These are phyloP conservation scores for Psilopogon haemacephalus DNA, from an alignment of 2,113 vertebrate genomes.

Conservation along the genomic window DNA sequence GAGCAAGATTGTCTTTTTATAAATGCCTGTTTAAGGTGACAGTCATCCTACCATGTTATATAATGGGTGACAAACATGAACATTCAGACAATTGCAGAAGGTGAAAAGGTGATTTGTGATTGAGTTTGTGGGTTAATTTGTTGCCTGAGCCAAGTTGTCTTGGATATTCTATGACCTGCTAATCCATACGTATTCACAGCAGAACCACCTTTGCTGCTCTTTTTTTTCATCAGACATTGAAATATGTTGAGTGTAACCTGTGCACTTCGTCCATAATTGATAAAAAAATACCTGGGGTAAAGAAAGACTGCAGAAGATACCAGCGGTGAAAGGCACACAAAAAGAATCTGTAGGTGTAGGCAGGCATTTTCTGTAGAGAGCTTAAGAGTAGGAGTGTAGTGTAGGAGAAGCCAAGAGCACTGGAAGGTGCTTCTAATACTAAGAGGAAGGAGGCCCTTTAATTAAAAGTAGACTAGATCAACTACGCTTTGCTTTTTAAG, in stretches of 20 bases:
- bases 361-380: neutral
- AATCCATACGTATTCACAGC: neutral
- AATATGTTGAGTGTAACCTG: neutral
- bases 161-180: neutral
- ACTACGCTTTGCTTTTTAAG: constrained; percentile 26
- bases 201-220: neutral
- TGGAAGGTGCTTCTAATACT: constrained; percentile 28
- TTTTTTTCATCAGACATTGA: neutral
- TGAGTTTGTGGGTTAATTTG: neutral
- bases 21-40: neutral
- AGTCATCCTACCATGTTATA: neutral
- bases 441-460: constrained; percentile 7
- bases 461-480: constrained; percentile 45
- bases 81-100: neutral
- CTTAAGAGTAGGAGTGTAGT: neutral
- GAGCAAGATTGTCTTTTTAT: neutral
- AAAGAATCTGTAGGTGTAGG: neutral
- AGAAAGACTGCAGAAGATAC: neutral
- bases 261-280: neutral
- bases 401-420: constrained; percentile 38
- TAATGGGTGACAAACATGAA: neutral
- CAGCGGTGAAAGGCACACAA: neutral
- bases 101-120: neutral
- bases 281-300: neutral
- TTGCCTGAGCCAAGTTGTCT: neutral